phyloP scores from a whole-genome alignment of 2,113 vertebrate genomes.

The Falco punctatus region DNA sequence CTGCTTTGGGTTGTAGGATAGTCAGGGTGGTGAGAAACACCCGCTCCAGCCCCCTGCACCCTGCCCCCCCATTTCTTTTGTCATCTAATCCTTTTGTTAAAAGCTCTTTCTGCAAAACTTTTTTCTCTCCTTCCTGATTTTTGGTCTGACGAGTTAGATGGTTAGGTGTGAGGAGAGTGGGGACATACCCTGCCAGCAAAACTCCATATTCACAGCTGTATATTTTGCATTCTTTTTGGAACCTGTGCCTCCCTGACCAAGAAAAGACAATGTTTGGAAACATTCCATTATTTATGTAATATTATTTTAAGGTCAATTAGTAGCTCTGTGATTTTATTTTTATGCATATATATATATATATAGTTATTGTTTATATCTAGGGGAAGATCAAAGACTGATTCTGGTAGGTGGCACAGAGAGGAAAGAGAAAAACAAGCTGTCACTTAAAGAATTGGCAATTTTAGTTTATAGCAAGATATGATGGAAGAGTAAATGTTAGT shows the following conservation, averaged over 20 bases:
- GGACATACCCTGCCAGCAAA: neutral
- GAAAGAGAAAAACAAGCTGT: neutral
- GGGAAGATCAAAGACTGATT: neutral
- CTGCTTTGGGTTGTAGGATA: neutral
- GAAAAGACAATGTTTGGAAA: neutral
- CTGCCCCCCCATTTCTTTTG: neutral
- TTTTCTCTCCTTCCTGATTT: neutral
- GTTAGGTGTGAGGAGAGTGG: neutral
- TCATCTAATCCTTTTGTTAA: neutral
- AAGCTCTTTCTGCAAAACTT: neutral
- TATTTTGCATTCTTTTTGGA: neutral
- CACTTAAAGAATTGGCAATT: neutral
- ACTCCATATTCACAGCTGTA: neutral
- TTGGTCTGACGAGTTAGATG: neutral
- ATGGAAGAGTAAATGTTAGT: neutral
- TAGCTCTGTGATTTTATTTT: neutral
- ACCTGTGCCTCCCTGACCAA: neutral
- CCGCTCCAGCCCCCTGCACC: neutral
- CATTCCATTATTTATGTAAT: neutral
- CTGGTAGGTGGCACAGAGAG: neutral
- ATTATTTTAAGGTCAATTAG: neutral
- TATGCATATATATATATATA: neutral
- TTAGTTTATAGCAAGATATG: neutral
- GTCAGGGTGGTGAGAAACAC: neutral
- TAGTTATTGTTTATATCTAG: neutral